Evolutionary conservation across 92 coral and sea anemone species (phyloP).

Genomic region (Parazoanthus swiftii): DNA sequence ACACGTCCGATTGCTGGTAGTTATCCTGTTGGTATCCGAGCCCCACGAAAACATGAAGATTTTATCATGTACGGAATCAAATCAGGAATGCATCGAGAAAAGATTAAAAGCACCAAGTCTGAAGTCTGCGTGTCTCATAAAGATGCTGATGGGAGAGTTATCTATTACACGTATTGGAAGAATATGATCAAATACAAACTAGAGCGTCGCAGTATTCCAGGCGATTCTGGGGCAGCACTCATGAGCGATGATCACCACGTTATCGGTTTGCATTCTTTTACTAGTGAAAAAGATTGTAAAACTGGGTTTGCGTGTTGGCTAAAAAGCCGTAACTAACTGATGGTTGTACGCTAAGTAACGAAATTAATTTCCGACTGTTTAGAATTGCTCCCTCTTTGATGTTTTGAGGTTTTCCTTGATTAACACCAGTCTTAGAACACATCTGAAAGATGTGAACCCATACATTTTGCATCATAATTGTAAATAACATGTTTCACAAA

Average conservation of each 20-base stretch:
- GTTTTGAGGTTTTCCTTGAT: too few species aligned
- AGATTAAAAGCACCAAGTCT: background rate
- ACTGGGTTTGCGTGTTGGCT: background rate
- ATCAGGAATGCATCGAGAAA: background rate
- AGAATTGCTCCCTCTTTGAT: too few species aligned
- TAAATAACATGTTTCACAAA: too few species aligned
- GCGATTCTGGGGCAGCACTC: conserved; percentile 15
- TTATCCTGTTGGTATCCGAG: background rate
- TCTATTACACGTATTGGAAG: background rate
- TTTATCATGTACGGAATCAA: background rate
- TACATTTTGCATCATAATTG: too few species aligned
- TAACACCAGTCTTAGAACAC: too few species aligned
- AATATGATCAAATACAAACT: background rate
- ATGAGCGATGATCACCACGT: background rate
- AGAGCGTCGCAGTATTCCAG: background rate
- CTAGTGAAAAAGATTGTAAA: background rate
- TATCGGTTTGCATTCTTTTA: conserved; percentile 2
- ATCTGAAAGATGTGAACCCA: too few species aligned
- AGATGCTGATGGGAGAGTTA: background rate
- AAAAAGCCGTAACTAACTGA: too few species aligned
- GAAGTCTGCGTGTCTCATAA: background rate
- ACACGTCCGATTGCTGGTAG: background rate
- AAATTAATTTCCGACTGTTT: too few species aligned
- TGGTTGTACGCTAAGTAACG: background rate
- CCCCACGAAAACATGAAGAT: background rate